Evolutionary conservation across 2,113 vertebrate genomes (phyloP).

Genomic region (Ciconia stormi): DNA sequence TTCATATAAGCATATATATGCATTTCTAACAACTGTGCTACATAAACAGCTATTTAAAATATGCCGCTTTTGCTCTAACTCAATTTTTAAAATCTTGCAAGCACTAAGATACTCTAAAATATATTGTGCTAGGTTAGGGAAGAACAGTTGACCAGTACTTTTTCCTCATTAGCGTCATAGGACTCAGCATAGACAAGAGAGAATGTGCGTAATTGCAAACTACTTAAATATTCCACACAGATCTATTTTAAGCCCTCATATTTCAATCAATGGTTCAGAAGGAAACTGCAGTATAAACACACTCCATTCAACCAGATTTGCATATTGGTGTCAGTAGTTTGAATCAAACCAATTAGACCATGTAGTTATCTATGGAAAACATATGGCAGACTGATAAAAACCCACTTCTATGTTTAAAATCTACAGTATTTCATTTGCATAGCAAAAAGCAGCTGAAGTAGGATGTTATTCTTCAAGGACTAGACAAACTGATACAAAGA

Average conservation of each 20-base stretch:
- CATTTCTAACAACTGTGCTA: not conserved
- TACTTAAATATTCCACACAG: conserved; percentile 33
- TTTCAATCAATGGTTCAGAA: conserved; percentile 67
- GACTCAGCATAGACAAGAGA: not conserved
- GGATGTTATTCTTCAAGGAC: conserved; percentile 39
- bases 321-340: conserved; percentile 69
- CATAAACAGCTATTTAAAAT: conserved; percentile 24
- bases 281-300: conserved; percentile 47
- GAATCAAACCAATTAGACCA: conserved; percentile 71
- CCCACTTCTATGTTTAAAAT: conserved; percentile 60
- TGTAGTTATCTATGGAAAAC: conserved; percentile 71
- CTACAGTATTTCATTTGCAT: conserved; percentile 56
- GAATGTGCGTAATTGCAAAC: conserved; percentile 32
- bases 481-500: conserved; percentile 31
- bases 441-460: conserved; percentile 42
- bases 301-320: conserved; percentile 66
- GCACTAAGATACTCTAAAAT: not conserved
- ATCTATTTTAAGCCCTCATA: conserved; percentile 66
- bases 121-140: not conserved
- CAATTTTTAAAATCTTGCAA: not conserved
- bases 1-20: not conserved
- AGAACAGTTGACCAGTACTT: not conserved
- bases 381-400: conserved; percentile 63
- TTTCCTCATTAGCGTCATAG: conserved; percentile 13
- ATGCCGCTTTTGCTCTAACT: not conserved